Conservation (phyloP, 2,113 vertebrate genomes). For the Platycercus adscitus region DNA sequence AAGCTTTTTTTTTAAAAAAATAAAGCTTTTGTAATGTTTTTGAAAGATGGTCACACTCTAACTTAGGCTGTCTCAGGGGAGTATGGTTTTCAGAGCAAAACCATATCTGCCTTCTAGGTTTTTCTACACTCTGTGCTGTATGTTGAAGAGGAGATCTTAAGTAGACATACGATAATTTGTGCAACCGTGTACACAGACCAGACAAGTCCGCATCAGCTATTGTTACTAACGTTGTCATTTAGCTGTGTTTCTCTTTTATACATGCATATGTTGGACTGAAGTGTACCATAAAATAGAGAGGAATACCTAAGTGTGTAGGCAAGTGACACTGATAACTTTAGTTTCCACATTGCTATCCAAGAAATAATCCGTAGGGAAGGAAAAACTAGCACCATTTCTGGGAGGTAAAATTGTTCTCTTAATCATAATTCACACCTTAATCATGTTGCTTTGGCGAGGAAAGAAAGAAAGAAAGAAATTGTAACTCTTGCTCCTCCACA, state of each 20-base stretch:
- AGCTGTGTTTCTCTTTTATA: neutral
- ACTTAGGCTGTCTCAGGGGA: neutral
- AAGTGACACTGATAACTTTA: neutral
- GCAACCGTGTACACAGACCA: neutral
- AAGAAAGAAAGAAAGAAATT: neutral
- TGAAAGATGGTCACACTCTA: neutral
- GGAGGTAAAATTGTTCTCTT: neutral
- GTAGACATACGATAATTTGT: neutral
- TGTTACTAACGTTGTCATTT: neutral
- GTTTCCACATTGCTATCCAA: neutral
- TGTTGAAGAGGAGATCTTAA: neutral
- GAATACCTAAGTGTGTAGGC: neutral
- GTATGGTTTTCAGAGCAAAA: neutral
- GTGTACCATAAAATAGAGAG: neutral
- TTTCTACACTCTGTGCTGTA: neutral
- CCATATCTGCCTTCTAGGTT: neutral
- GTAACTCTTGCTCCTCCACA: rapidly evolving
- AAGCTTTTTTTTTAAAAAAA: neutral
- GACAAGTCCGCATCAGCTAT: neutral
- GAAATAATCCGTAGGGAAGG: neutral
- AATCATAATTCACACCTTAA: neutral
- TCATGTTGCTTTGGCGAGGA: neutral
- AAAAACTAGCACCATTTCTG: neutral
- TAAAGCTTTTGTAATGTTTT: neutral
- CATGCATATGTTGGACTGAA: neutral